phyloP scores from a whole-genome alignment of 2,113 vertebrate genomes.

The Nibea coibor region DNA sequence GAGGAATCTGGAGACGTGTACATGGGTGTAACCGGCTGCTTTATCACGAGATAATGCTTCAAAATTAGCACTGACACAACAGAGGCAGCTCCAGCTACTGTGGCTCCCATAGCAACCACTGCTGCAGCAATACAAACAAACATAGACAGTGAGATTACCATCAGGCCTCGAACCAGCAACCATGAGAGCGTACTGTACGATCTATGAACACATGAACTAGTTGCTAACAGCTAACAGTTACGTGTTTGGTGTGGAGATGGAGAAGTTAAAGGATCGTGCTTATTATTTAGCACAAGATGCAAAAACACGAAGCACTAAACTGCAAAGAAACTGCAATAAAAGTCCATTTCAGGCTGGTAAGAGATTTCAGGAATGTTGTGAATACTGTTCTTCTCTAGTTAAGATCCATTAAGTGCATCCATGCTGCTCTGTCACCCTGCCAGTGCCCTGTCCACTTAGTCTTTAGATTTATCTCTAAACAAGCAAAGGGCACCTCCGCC shows the following conservation, averaged over 20 bases:
- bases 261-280: too few relatives aligned
- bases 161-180: not conserved
- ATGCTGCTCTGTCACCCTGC: conserved; percentile 37
- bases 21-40: not conserved
- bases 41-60: not conserved
- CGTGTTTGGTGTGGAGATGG: too few relatives aligned
- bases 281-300: too few relatives aligned
- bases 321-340: not conserved
- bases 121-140: conserved; percentile 5
- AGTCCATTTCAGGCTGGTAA: not conserved
- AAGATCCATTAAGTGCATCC: conserved; percentile 9
- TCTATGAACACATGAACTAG: not conserved
- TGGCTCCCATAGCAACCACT: conserved; percentile 3
- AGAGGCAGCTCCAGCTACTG: not conserved
- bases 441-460: conserved; percentile 58
- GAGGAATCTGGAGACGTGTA: not conserved
- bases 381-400: not conserved
- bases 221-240: too few relatives aligned
- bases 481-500: conserved; percentile 54
- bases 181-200: not conserved
- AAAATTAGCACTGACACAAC: not conserved
- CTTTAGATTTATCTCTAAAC: conserved; percentile 70
- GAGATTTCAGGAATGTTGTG: not conserved
- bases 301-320: not conserved
- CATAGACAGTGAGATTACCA: not conserved